Evolutionary conservation across 2,113 vertebrate genomes (phyloP), one percentile per base, ranked within the genome.

Genomic region (Catharus bicknelli): DNA sequence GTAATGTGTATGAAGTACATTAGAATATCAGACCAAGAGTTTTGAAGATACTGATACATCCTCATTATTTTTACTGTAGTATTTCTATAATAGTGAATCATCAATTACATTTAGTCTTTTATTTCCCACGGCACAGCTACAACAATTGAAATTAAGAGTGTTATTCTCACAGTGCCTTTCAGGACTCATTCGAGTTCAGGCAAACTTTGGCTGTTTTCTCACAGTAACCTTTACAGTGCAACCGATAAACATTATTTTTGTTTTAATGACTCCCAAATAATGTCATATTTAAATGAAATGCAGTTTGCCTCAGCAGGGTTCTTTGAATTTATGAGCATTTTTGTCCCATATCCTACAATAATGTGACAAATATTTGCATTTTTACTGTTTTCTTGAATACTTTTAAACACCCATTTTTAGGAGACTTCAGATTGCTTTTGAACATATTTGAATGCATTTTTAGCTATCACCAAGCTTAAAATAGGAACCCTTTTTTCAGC

Each of bases 391-490:
- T 96, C 96, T 88, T 95, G 92, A 95, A 97, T 97, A 97, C 96
- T 97, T 97, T 96, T 97, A 96, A 98, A 97, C 92, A 97, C 80
- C 18, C 90, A 61, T 97, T 97, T 97, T 98, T 97, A 96, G 95
- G 96, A 97, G 96, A 93, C 96, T 97, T 97, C 93, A 95, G 96
- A 97, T 97, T 97, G 97, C 97, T 97, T 98, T 98, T 97, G 96
- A 98, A 97, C 96, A 76, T 95, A 91, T 96, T 97, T 97, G 97
- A 97, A 98, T 97, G 94, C 95, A 95, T 97, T 97, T 98, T 98
- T 97, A 97, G 94, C 96, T 95, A 98, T 97, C 97, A 96, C 94
- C 80, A 86, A 88, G 93, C 94, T 97, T 97, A 97, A 97, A 98
- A 97, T 98, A 97, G 96, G 97, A 97, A 96, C 95, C 80, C 93